A percentile compares a stretch with the other conserved stretches of the same genome.
Conservation (phyloP, 2,888 invertebrate genomes). For the Drosophila pegasa region DNA sequence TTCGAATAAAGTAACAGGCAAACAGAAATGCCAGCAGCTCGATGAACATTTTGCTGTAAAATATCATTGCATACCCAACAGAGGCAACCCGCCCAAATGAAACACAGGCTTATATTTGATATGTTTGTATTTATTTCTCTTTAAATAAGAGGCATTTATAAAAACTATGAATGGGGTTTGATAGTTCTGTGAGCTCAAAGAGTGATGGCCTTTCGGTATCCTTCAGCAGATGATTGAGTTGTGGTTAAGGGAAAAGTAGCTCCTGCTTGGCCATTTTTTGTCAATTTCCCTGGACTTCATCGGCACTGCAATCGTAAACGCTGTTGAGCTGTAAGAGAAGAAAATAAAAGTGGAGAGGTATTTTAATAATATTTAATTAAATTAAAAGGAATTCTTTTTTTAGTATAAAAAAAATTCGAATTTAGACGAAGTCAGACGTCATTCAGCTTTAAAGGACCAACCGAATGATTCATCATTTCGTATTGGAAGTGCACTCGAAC, state of each 20-base stretch:
- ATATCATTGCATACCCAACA: background rate
- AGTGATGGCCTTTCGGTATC: background rate
- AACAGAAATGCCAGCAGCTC: too few relatives aligned
- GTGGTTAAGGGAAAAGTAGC: too few relatives aligned
- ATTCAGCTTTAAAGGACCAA: background rate
- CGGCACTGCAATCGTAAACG: too few relatives aligned
- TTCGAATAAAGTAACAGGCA: background rate
- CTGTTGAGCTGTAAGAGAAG: background rate
- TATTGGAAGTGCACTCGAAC: constrained; percentile 24
- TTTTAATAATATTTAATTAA: background rate
- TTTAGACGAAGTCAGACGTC: too few relatives aligned
- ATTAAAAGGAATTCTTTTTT: background rate
- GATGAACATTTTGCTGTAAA: background rate
- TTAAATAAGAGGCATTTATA: background rate
- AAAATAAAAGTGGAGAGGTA: too few relatives aligned
- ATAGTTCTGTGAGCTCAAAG: background rate
- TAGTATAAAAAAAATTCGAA: too few relatives aligned
- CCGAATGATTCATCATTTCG: constrained; percentile 4
- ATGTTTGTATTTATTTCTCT: background rate
- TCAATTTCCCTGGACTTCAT: too few relatives aligned
- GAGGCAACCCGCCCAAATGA: background rate
- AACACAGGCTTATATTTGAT: background rate
- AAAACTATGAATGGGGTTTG: background rate
- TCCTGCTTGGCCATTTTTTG: too few relatives aligned
- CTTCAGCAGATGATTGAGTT: background rate